phyloP scores from a whole-genome alignment of 35 echinoderm and acorn worm genomes.

The Apostichopus japonicus region DNA sequence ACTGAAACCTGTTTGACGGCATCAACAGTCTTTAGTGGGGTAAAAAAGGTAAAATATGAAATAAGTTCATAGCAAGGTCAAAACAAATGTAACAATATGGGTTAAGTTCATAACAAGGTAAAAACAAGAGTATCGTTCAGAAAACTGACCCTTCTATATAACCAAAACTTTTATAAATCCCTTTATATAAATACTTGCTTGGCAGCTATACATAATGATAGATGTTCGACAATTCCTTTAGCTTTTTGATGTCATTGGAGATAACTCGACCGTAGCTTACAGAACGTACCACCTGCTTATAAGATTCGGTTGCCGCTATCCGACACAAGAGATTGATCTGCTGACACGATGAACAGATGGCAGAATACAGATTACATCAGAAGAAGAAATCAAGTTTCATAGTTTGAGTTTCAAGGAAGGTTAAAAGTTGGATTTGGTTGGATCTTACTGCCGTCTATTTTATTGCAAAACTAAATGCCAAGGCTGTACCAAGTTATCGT shows the following conservation, averaged over 20 bases:
- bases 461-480: background rate
- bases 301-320: constrained; percentile 4
- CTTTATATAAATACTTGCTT: background rate
- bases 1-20: constrained; percentile 68
- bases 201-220: background rate
- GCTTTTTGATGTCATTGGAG: background rate
- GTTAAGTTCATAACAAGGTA: background rate
- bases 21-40: constrained; percentile 57
- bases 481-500: background rate
- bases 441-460: background rate
- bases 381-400: background rate
- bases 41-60: too few species aligned
- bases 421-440: background rate
- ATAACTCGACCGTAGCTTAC: constrained; percentile 1
- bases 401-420: background rate
- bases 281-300: background rate
- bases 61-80: too few species aligned
- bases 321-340: background rate
- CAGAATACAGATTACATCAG: background rate
- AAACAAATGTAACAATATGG: too few species aligned
- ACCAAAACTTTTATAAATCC: background rate
- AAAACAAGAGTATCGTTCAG: background rate
- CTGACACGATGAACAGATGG: background rate
- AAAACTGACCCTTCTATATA: background rate
- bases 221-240: background rate